Conservation (phyloP, 2,113 vertebrate genomes). For the Ochotona curzoniae region DNA sequence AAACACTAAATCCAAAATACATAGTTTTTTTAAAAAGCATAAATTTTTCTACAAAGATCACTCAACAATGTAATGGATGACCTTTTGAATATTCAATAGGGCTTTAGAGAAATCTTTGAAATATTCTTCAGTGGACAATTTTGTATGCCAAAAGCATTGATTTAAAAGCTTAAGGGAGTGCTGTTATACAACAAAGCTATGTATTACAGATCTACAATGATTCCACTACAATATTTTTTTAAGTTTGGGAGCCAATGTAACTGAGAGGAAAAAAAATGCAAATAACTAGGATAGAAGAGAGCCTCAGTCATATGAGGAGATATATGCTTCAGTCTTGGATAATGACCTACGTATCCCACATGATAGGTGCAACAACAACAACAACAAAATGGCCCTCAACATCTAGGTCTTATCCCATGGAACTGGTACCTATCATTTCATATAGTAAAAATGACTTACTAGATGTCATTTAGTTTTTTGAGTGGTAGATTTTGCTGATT, state of each 20-base stretch:
- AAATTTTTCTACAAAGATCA: neutral
- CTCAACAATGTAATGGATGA: neutral
- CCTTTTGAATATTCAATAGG: constrained; percentile 13
- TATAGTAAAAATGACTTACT: neutral
- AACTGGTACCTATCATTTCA: constrained; percentile 2
- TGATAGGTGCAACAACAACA: neutral
- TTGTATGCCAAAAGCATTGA: neutral
- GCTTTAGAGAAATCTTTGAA: constrained; percentile 42
- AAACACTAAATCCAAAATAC: constrained; percentile 9
- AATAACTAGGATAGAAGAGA: neutral
- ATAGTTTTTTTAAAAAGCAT: neutral
- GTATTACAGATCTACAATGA: constrained; percentile 5
- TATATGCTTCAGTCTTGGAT: neutral
- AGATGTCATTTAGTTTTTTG: neutral
- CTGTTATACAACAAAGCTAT: neutral
- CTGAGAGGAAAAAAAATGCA: neutral
- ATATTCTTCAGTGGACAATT: constrained; percentile 24
- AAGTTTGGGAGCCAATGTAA: neutral
- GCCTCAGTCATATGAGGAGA: neutral
- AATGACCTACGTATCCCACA: neutral
- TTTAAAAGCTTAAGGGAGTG: constrained; percentile 16
- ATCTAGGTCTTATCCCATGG: neutral
- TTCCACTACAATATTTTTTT: constrained; percentile 28
- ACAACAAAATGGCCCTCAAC: neutral
- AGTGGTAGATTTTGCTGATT: neutral